Evolutionary conservation across 2,113 vertebrate species (phyloP).

Genomic region (Larimichthys crocea): DNA sequence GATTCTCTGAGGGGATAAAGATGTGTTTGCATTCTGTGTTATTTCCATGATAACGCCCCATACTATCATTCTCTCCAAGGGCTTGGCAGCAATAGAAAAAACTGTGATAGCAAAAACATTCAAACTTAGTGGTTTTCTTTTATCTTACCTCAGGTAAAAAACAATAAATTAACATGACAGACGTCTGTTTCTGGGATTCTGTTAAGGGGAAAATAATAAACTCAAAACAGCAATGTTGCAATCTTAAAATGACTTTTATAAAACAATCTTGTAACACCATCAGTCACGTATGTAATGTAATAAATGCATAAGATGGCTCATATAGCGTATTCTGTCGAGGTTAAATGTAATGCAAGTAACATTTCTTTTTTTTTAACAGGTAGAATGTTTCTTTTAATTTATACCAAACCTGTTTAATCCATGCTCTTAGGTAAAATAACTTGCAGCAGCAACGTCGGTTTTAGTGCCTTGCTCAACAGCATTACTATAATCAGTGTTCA

Average conservation of each 20-base stretch:
- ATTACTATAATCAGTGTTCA: background rate
- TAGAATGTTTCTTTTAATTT: background rate
- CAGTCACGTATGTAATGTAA: background rate
- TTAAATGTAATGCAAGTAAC: background rate
- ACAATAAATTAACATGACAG: background rate
- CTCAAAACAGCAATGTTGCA: background rate
- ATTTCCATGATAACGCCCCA: constrained; percentile 27
- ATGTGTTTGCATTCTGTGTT: constrained; percentile 49
- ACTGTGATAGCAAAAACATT: background rate
- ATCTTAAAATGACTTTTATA: too few relatives aligned
- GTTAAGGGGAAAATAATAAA: background rate
- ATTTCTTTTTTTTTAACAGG: background rate
- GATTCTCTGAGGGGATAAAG: constrained; percentile 35
- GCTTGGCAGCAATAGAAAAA: background rate
- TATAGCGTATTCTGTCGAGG: background rate
- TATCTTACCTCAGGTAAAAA: background rate
- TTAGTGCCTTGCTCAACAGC: too few relatives aligned
- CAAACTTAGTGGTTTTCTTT: background rate
- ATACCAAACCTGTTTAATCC: background rate
- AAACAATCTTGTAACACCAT: too few relatives aligned
- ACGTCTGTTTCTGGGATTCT: too few relatives aligned
- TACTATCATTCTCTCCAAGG: constrained; percentile 2
- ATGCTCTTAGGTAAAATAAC: too few relatives aligned
- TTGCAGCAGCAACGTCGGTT: too few relatives aligned
- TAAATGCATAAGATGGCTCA: background rate